Base-by-base conservation (phyloP, 1,140 invertebrate genomes). In the Trachelipus rathkii region DNA sequence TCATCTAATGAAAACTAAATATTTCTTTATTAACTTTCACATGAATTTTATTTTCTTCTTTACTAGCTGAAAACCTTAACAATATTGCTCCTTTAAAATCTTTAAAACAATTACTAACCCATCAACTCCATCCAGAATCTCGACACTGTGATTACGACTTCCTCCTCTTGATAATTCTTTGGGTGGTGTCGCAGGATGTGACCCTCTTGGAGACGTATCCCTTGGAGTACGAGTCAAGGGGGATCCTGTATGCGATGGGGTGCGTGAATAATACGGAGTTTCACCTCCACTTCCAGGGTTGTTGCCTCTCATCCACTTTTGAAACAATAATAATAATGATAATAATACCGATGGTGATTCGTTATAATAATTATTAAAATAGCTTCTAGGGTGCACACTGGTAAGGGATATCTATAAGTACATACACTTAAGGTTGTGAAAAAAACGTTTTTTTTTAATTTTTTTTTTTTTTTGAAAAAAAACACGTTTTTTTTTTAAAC, bases 181-280 rank as follows among this genome's bases (percentile, higher is more conserved):
- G 10, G 77, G 77, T 10, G 79, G 79, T n/a, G 77, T 72, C 43
- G 77, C 45, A 44, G 77, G 79, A 7, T 67, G 77, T 33, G 77
- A 76, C 15, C 77, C 74, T 11, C 71, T 73, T 24, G 79, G 79
- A 53, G 79, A 81, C 6, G 66, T 72, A 15, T 72, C 77, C 71
- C 75, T 74, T 45, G 79, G 79, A 23, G 79, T 81, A 46, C 79
- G 74, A 67, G 24, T 21, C 66, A 78, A 66, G 43, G 79, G 79
- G 11, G 79, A 78, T 44, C 79, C 79, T 15, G 79, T 68, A 46
- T 81, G 76, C 24, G 77, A 78, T 23, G 79, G 77, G 43, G 77
- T 81, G 44, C 79, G 77, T n/a, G 79, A 81, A 11, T 77, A 78
- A 44, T 77, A 78, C 2, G 77, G 77, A 46, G 79, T 71, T n/a